Conservation (phyloP, 2,113 vertebrate genomes). For the Entomyzon cyanotis region DNA sequence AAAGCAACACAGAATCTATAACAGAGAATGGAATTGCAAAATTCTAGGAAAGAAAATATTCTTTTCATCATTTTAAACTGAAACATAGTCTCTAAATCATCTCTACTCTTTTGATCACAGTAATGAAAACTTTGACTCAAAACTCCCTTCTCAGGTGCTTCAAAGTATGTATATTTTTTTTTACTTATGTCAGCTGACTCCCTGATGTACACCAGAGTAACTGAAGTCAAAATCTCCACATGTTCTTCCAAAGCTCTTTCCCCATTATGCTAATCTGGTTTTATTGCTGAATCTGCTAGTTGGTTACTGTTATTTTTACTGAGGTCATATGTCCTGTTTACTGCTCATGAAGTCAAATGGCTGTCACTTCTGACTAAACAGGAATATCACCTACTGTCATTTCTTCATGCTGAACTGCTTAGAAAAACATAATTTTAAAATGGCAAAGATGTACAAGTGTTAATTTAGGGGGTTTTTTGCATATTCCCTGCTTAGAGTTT, state of each 20-base stretch:
- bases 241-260: not conserved
- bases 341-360: constrained; percentile 33
- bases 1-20: not conserved
- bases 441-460: not conserved
- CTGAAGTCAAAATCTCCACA: not conserved
- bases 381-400: not conserved
- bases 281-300: constrained; percentile 13
- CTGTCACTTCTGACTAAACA: constrained; percentile 32
- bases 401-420: not conserved
- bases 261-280: not conserved
- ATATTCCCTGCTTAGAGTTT: not conserved
- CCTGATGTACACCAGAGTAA: not conserved
- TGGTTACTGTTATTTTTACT: constrained; percentile 37
- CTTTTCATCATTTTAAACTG: not conserved
- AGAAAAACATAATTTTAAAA: not conserved
- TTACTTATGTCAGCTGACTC: not conserved
- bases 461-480: not conserved
- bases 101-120: not conserved
- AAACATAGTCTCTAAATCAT: not conserved
- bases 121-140: not conserved
- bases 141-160: not conserved
- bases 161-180: not conserved
- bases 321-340: not conserved
- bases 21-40: not conserved
- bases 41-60: not conserved